These are phyloP conservation scores for Doris montereyensis DNA, from an alignment of 2,888 invertebrate genomes.

Conservation along the genomic window DNA sequence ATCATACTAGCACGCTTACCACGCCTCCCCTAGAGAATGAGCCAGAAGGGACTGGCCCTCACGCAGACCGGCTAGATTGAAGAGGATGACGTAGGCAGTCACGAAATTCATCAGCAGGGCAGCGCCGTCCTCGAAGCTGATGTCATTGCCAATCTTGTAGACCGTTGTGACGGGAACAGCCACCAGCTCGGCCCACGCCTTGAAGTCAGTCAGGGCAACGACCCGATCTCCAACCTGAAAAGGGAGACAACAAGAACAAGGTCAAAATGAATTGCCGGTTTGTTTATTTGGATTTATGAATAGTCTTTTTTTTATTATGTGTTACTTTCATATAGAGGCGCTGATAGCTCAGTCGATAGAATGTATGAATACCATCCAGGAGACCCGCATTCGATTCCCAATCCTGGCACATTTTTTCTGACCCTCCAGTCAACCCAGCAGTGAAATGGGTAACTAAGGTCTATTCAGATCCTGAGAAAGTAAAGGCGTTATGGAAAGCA, in stretches of 20 bases:
- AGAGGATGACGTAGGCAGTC: slow-evolving; percentile 87
- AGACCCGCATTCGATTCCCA: too few relatives aligned
- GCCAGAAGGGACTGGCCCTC: slow-evolving; percentile 86
- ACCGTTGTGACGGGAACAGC: slow-evolving; percentile 84
- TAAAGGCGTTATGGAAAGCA: too few relatives aligned
- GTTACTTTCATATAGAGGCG: neutral
- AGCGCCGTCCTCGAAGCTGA: slow-evolving; percentile 84
- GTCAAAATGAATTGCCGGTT: neutral
- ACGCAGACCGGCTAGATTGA: slow-evolving; percentile 85
- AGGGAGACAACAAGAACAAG: neutral
- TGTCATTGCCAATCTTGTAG: slow-evolving; percentile 82
- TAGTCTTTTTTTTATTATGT: neutral
- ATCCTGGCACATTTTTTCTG: too few relatives aligned
- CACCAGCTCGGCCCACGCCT: slow-evolving; percentile 90
- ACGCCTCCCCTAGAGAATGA: slow-evolving; percentile 92
- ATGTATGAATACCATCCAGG: too few relatives aligned
- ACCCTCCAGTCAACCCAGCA: too few relatives aligned
- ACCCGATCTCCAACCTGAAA: slow-evolving; percentile 76
- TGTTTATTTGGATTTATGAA: neutral
- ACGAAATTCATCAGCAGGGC: slow-evolving; percentile 90
- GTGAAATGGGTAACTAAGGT: too few relatives aligned
- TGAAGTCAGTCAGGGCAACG: slow-evolving; percentile 87
- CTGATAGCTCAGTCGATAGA: too few relatives aligned
- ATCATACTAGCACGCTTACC: slow-evolving; percentile 77
- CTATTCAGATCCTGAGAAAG: too few relatives aligned